Conservation (phyloP, 2,888 invertebrate genomes). For the Brachyptera putata region DNA sequence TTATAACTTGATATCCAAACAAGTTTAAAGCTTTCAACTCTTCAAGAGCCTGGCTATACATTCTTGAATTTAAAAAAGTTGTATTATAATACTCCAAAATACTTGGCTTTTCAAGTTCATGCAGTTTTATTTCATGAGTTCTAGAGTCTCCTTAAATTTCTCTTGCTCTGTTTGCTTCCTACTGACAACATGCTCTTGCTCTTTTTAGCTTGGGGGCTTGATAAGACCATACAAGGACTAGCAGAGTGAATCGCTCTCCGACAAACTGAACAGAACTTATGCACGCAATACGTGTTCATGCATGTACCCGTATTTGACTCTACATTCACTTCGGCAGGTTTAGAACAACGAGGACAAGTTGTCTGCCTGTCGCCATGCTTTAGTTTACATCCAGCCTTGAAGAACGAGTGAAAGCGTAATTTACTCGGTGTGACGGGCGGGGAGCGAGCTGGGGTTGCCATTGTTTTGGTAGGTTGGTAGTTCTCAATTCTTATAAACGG, state of each 20-base stretch:
- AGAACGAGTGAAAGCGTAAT: not conserved
- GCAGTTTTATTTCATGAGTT: too few species aligned
- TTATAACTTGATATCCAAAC: too few species aligned
- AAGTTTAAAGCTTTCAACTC: too few species aligned
- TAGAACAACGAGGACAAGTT: not conserved
- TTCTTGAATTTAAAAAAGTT: too few species aligned
- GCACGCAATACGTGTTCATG: not conserved
- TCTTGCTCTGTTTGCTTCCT: not conserved
- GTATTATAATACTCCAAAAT: too few species aligned
- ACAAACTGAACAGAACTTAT: not conserved
- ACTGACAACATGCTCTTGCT: not conserved
- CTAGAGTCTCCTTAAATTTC: not conserved
- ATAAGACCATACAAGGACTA: not conserved
- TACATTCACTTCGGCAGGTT: not conserved
- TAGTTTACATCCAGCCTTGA: not conserved
- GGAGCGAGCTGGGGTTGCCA: too few species aligned
- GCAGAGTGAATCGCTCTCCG: not conserved
- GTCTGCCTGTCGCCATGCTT: constrained; percentile 6
- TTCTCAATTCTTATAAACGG: too few species aligned
- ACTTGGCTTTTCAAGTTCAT: too few species aligned
- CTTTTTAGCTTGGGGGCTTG: not conserved
- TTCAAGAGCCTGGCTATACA: too few species aligned
- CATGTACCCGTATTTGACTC: not conserved
- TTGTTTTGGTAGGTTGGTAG: too few species aligned
- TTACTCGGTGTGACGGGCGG: not conserved